These are phyloP conservation scores for Plotosus lineatus DNA, from an alignment of 2,113 vertebrate species.

Conservation along the genomic window DNA sequence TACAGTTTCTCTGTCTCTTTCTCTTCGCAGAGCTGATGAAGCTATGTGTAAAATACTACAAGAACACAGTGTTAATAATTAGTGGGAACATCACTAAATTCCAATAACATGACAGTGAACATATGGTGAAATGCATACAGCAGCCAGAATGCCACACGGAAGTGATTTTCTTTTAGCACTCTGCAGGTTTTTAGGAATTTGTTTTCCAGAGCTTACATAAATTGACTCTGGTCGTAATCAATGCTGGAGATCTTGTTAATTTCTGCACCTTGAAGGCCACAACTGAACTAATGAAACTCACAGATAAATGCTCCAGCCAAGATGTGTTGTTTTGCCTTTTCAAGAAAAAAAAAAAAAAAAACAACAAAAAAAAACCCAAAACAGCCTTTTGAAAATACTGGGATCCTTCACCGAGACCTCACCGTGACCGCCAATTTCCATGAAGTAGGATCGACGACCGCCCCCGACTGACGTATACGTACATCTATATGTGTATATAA, in stretches of 20 bases:
- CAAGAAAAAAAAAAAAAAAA: not conserved
- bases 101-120: conserved; percentile 22
- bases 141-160: not conserved
- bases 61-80: conserved; percentile 2
- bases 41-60: not conserved
- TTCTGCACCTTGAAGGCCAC: not conserved
- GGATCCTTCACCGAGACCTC: too few species aligned
- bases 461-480: too few species aligned
- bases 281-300: not conserved
- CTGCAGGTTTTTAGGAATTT: not conserved
- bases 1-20: conserved; percentile 20
- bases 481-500: too few species aligned
- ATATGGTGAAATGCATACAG: not conserved
- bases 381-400: too few species aligned
- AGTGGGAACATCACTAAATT: conserved; percentile 15
- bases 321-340: not conserved
- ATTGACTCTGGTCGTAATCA: not conserved
- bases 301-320: not conserved
- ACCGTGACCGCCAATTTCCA: too few species aligned
- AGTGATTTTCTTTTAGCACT: not conserved
- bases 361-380: too few species aligned
- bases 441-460: too few species aligned
- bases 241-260: not conserved
- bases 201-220: not conserved
- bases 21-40: not conserved